These are phyloP conservation scores for Camelus bactrianus DNA, from an alignment of 2,113 vertebrate genomes.

Conservation along the genomic window DNA sequence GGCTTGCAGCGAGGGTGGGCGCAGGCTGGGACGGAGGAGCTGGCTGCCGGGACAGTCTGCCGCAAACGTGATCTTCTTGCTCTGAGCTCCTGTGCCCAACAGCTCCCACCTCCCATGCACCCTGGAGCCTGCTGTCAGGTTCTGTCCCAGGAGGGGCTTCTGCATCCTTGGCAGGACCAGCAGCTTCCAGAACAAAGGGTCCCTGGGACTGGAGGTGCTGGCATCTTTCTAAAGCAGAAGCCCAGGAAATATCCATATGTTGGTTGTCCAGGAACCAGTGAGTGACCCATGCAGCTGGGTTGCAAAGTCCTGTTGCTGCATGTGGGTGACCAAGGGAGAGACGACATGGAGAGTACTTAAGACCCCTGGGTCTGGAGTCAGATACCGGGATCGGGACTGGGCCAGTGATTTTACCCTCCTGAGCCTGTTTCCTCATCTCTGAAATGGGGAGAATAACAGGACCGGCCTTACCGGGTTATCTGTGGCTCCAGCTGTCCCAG, in stretches of 20 bases:
- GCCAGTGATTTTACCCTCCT: neutral
- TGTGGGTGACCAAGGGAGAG: neutral
- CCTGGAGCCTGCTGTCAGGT: neutral
- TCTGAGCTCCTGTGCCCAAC: neutral
- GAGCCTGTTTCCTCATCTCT: neutral
- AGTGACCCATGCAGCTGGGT: neutral
- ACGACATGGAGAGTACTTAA: neutral
- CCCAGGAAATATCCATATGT: neutral
- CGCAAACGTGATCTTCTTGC: neutral
- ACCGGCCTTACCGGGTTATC: neutral
- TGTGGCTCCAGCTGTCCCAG: neutral
- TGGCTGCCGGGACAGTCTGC: constrained; percentile 18
- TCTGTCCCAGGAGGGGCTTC: neutral
- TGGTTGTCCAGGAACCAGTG: neutral
- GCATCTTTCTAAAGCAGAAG: neutral
- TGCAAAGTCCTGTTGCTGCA: neutral
- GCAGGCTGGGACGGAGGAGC: neutral
- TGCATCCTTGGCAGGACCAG: neutral
- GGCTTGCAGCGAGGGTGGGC: constrained; percentile 41
- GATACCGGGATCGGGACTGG: neutral
- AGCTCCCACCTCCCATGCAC: neutral
- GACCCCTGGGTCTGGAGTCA: neutral
- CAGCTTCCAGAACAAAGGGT: neutral
- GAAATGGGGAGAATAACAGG: neutral
- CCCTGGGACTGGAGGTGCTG: neutral